Percentiles rank a stretch among this genome's conserved stretches.
Conservation (phyloP, 2,888 invertebrate species). For the Dolomedes plantarius region DNA sequence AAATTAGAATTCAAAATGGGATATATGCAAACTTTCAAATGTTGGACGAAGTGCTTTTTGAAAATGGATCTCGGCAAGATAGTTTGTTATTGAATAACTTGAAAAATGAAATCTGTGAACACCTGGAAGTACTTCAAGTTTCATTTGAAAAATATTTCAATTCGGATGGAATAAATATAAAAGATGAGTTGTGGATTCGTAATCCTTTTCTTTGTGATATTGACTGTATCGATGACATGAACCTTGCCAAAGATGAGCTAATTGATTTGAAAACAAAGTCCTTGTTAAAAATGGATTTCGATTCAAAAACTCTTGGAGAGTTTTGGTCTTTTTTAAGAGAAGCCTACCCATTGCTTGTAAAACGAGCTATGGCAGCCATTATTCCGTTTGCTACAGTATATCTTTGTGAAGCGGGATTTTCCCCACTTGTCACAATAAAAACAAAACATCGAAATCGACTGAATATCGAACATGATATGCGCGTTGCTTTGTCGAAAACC, state of each 20-base stretch:
- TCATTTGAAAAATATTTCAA: constrained; percentile 3
- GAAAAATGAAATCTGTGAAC: too few species aligned
- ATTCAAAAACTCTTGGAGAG: not conserved
- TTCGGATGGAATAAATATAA: constrained; percentile 44
- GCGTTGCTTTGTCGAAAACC: constrained; percentile 40
- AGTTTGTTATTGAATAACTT: constrained; percentile 27
- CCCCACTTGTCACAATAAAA: constrained; percentile 20
- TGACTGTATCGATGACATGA: constrained; percentile 47
- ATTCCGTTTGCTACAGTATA: constrained; percentile 29
- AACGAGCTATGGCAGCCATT: constrained; percentile 31
- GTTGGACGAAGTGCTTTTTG: constrained; percentile 39
- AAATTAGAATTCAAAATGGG: constrained; percentile 38
- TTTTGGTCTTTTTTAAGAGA: constrained; percentile 32
- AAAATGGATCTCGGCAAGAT: constrained; percentile 38
- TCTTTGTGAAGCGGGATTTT: constrained; percentile 24
- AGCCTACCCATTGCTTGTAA: constrained; percentile 26
- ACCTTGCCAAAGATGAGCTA: constrained; percentile 32
- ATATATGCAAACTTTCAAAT: constrained; percentile 39
- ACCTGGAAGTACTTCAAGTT: too few species aligned
- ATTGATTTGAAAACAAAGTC: constrained; percentile 31
- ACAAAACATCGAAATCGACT: constrained; percentile 21
- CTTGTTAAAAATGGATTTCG: constrained; percentile 24
- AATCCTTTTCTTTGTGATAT: constrained; percentile 47
- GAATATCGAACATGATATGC: constrained; percentile 44
- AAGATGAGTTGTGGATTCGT: constrained; percentile 45